phyloP scores from a whole-genome alignment of 1,140 invertebrate species.

The Procambarus virginalis region DNA sequence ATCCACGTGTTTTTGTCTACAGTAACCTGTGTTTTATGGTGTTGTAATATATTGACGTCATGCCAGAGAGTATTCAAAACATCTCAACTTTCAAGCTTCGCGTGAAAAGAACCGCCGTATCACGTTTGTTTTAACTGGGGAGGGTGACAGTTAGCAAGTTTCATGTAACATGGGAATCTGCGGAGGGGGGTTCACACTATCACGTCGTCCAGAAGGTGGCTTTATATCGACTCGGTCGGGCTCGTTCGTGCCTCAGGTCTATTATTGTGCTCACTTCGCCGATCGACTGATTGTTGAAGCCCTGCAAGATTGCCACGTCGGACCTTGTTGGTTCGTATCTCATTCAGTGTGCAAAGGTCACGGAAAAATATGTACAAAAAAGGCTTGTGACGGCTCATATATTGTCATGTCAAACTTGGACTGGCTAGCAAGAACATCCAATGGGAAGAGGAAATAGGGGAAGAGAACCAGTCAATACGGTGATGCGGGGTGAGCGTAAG shows the following conservation, averaged over 20 bases:
- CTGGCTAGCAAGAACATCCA: neutral
- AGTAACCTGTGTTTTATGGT: neutral
- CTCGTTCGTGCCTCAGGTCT: neutral
- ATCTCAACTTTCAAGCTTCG: neutral
- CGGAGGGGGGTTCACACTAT: neutral
- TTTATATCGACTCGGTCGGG: conserved; percentile 1
- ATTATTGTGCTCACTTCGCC: neutral
- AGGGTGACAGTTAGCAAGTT: neutral
- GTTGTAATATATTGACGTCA: neutral
- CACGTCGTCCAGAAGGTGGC: neutral
- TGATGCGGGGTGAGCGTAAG: neutral
- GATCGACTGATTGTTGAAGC: neutral
- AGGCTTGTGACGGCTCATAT: neutral
- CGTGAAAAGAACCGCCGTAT: neutral
- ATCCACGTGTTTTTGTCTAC: neutral
- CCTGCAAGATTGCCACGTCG: neutral
- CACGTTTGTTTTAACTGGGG: neutral
- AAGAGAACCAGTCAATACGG: neutral
- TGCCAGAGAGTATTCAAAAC: neutral
- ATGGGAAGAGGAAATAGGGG: neutral
- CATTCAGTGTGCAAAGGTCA: neutral
- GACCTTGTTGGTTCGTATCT: neutral
- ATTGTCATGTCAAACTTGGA: neutral
- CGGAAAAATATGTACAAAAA: neutral
- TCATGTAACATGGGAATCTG: neutral